Conservation (phyloP, 2,888 invertebrate species). For the Temnothorax rugatulus region DNA sequence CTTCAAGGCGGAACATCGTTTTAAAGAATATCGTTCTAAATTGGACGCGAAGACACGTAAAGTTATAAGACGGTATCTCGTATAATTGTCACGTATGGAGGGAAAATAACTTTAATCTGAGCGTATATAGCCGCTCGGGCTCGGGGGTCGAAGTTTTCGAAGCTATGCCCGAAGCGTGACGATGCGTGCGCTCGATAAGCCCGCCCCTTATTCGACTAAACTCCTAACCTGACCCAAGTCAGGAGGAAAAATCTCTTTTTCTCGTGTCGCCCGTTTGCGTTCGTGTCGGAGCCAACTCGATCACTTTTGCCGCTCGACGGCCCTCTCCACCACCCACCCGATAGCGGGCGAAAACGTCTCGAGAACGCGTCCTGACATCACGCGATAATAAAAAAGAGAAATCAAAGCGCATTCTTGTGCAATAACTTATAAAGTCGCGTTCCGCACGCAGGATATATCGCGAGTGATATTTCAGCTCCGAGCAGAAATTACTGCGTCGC, state of each 20-base stretch:
- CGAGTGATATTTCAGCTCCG: neutral
- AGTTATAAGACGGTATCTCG: constrained; percentile 23
- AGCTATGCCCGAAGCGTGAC: constrained; percentile 47
- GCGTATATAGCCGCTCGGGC: neutral
- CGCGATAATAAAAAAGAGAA: constrained; percentile 41
- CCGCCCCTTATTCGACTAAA: neutral
- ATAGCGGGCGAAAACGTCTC: constrained; percentile 46
- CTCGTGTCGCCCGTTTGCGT: constrained; percentile 22
- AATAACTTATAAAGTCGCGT: constrained; percentile 20
- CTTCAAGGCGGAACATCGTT: neutral
- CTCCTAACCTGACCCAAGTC: constrained; percentile 24
- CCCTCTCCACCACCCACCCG: neutral
- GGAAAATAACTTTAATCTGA: constrained; percentile 42
- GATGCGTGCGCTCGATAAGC: constrained; percentile 48
- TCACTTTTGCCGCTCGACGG: constrained; percentile 19
- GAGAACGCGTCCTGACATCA: constrained; percentile 6
- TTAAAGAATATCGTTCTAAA: constrained; percentile 9
- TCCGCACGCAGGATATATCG: constrained; percentile 29
- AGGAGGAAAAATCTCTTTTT: constrained; percentile 26
- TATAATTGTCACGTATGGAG: constrained; percentile 35
- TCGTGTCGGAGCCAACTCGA: constrained; percentile 31
- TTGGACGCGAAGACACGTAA: constrained; percentile 6
- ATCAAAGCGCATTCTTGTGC: constrained; percentile 36
- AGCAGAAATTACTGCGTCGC: constrained; percentile 8
- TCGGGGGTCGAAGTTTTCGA: constrained; percentile 36